Evolutionary conservation across 92 coral and sea anemone species (phyloP).

Genomic region (Isaurus tuberculatus): DNA sequence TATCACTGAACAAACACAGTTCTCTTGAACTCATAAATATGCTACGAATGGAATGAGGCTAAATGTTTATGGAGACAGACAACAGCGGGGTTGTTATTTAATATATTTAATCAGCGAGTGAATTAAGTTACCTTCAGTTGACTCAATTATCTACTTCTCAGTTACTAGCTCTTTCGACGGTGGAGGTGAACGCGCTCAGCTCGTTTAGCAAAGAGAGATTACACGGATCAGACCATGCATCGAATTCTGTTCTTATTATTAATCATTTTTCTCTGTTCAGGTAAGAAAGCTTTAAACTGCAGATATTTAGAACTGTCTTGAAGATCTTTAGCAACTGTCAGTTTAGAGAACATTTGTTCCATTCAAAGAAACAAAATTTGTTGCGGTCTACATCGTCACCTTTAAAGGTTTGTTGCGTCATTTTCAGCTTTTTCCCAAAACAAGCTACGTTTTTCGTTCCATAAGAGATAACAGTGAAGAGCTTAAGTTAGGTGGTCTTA

Average conservation of each 20-base stretch:
- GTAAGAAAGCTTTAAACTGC: conserved; percentile 32
- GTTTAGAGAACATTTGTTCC: conserved; percentile 11
- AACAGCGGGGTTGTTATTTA: conserved; percentile 51
- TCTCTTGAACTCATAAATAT: conserved; percentile 73
- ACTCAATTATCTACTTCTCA: conserved; percentile 41
- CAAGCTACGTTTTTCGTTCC: neutral
- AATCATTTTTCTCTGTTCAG: conserved; percentile 33
- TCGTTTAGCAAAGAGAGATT: conserved; percentile 2
- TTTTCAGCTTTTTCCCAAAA: neutral
- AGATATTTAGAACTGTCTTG: neutral
- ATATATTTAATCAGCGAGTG: conserved; percentile 49
- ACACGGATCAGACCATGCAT: conserved; percentile 18
- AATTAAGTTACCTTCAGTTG: conserved; percentile 44
- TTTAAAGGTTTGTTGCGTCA: neutral
- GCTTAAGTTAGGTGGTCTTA: neutral
- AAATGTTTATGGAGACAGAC: conserved; percentile 55
- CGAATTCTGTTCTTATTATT: conserved; percentile 30
- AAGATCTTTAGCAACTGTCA: neutral
- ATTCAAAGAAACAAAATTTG: neutral
- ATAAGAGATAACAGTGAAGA: neutral
- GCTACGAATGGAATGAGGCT: conserved; percentile 81
- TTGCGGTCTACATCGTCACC: neutral
- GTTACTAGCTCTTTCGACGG: conserved; percentile 8
- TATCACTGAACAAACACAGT: conserved; percentile 76
- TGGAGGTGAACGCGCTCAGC: neutral